Percentiles rank a stretch among this genome's conserved stretches.
Conservation (phyloP, 2,113 vertebrate genomes). For the Menura novaehollandiae region DNA sequence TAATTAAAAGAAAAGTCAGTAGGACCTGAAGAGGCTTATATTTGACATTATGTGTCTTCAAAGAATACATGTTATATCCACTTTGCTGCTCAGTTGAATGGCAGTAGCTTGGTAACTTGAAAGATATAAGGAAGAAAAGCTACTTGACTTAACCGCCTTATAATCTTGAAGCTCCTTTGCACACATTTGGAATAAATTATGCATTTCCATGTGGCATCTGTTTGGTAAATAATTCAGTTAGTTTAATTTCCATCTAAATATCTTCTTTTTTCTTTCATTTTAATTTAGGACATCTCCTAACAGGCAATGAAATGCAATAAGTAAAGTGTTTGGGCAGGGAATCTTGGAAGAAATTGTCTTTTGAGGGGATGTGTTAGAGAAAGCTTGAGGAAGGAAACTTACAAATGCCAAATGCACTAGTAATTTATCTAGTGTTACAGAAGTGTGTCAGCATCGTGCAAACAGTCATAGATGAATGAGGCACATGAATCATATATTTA, state of each 20-base stretch:
- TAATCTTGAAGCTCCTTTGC: conserved; percentile 32
- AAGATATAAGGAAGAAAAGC: background rate
- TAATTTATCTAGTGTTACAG: conserved; percentile 57
- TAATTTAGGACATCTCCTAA: conserved; percentile 43
- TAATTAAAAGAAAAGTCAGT: background rate
- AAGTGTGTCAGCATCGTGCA: conserved; percentile 31
- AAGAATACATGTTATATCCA: background rate
- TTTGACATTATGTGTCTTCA: background rate
- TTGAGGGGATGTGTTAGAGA: background rate
- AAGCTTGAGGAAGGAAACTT: background rate
- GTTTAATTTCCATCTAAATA: conserved; percentile 63
- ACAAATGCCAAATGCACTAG: conserved; percentile 28
- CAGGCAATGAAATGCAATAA: conserved; percentile 5
- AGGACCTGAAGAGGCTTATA: background rate
- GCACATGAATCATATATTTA: conserved; percentile 58
- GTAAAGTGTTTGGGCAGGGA: background rate
- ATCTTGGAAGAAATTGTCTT: background rate
- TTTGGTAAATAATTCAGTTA: conserved; percentile 69
- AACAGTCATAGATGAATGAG: conserved; percentile 36
- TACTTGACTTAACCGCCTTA: background rate
- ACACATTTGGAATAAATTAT: conserved; percentile 59
- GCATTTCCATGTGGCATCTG: conserved; percentile 36
- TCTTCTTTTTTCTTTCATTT: background rate
- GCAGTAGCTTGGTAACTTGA: background rate
- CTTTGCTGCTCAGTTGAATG: background rate